Evolutionary conservation across 2,113 vertebrate genomes (phyloP).

Genomic region (Fulmarus glacialis): DNA sequence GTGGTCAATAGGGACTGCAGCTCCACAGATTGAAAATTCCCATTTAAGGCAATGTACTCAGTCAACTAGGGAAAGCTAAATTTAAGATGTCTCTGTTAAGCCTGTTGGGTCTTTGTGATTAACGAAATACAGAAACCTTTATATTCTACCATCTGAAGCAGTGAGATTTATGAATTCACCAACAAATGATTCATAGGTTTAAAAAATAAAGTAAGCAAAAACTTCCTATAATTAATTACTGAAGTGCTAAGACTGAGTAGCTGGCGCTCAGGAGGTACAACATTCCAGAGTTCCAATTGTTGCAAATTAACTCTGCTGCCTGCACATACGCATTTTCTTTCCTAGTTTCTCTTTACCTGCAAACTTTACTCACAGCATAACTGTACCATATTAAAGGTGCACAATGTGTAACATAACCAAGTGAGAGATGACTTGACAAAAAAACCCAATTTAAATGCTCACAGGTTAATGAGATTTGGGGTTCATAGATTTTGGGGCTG

Average conservation of each 20-base stretch:
- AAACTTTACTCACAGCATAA: background rate
- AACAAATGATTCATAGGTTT: constrained; percentile 32
- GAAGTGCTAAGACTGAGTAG: background rate
- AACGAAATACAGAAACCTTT: constrained; percentile 26
- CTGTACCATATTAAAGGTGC: background rate
- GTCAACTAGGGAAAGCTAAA: constrained; percentile 45
- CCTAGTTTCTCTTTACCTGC: background rate
- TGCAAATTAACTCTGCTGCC: background rate
- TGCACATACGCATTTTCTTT: background rate
- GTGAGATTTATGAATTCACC: constrained; percentile 33
- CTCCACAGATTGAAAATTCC: constrained; percentile 27
- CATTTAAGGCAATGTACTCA: constrained; percentile 55
- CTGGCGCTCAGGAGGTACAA: background rate
- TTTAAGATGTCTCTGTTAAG: constrained; percentile 52
- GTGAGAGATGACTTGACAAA: background rate
- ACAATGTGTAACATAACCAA: background rate
- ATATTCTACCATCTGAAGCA: background rate
- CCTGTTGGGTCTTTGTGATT: constrained; percentile 28
- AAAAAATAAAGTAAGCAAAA: constrained; percentile 47
- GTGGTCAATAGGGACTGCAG: constrained; percentile 12
- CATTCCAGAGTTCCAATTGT: background rate
- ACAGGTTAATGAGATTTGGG: background rate
- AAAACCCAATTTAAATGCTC: background rate
- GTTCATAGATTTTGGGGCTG: background rate
- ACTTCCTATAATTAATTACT: constrained; percentile 50